Percentiles rank a stretch among this genome's conserved stretches.
Evolutionary conservation across 2,797 vertebrate species (phyloP).

Genomic region (Pyrocephalus nanus): DNA sequence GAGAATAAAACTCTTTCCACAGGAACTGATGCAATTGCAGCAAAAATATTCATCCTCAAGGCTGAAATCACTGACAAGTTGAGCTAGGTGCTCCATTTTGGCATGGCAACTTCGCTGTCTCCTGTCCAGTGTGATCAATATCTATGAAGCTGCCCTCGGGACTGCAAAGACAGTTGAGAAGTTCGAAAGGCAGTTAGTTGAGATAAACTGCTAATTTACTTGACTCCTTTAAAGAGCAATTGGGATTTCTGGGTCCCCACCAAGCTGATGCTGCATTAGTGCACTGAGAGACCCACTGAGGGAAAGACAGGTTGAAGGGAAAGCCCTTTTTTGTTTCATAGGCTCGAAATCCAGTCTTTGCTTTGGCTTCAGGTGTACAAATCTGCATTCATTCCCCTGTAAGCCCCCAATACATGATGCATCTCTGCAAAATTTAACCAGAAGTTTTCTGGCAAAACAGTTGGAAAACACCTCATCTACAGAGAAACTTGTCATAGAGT

Average conservation of each 20-base stretch:
- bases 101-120: rapidly evolving
- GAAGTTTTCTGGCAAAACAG: background rate
- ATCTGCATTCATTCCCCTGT: background rate
- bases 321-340: background rate
- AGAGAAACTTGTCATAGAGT: background rate
- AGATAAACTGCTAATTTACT: background rate
- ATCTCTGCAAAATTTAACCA: background rate
- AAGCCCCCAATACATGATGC: background rate
- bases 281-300: background rate
- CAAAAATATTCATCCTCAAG: background rate
- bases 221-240: background rate
- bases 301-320: background rate
- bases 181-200: background rate
- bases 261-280: background rate
- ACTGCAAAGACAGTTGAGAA: background rate
- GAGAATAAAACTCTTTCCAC: background rate
- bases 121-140: background rate
- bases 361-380: background rate
- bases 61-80: background rate
- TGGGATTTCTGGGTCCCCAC: background rate
- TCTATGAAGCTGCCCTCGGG: background rate
- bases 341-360: background rate
- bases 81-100: background rate
- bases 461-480: background rate
- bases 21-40: background rate